These are phyloP conservation scores for Perognathus longimembris DNA, from an alignment of 2,113 vertebrate genomes.

Conservation along the genomic window DNA sequence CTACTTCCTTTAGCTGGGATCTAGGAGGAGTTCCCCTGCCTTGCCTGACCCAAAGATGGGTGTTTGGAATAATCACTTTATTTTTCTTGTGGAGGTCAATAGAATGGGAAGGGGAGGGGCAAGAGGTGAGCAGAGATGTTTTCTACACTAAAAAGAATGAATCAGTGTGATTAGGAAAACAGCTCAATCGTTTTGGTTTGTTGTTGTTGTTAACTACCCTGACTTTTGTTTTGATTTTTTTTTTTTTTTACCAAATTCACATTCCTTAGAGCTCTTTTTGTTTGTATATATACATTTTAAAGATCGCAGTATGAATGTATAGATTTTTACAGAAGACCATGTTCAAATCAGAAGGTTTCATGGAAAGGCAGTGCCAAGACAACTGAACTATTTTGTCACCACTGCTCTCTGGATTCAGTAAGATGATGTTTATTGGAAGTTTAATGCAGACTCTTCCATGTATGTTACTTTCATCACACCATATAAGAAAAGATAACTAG, in stretches of 20 bases:
- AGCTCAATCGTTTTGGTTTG: neutral
- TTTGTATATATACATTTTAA: neutral
- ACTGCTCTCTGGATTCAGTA: conserved; percentile 66
- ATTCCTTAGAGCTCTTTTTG: conserved; percentile 63
- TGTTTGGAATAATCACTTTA: neutral
- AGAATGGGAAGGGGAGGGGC: conserved; percentile 37
- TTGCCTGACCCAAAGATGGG: neutral
- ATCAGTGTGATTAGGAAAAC: neutral
- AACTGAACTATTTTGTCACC: conserved; percentile 20
- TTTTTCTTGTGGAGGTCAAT: neutral
- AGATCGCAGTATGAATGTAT: conserved; percentile 59
- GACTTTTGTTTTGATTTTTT: conserved; percentile 77
- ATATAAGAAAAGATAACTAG: neutral
- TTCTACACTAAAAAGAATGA: conserved; percentile 42
- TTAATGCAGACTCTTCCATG: conserved; percentile 40
- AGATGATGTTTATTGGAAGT: conserved; percentile 52
- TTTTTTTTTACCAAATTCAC: conserved; percentile 71
- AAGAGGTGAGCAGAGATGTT: conserved; percentile 21
- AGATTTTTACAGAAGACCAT: conserved; percentile 64
- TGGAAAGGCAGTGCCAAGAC: conserved; percentile 61
- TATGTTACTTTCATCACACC: neutral
- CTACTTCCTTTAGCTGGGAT: too few species aligned
- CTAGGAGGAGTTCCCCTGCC: too few species aligned
- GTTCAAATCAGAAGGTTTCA: conserved; percentile 36
- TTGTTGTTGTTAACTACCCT: conserved; percentile 53